Evolutionary conservation across 2,888 invertebrate species (phyloP).

Genomic region (Hoplodrina blanda): DNA sequence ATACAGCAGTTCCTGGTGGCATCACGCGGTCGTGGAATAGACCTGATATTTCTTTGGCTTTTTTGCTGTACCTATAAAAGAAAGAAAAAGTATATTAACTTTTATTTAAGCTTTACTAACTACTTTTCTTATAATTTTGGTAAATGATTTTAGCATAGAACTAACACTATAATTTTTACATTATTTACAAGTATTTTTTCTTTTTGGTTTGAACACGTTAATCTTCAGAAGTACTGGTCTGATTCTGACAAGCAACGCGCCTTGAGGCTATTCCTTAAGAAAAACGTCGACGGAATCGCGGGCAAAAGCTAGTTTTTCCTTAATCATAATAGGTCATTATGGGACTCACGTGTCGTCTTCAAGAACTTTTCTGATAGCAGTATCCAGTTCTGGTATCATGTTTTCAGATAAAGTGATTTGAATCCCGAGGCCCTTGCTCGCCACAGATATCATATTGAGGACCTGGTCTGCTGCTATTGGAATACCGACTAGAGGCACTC

Average conservation of each 20-base stretch:
- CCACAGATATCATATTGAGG: slow-evolving; percentile 76
- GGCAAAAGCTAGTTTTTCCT: too few relatives aligned
- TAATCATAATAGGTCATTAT: too few relatives aligned
- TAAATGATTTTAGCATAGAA: too few relatives aligned
- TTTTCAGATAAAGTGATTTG: slow-evolving; percentile 70
- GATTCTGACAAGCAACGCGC: too few relatives aligned
- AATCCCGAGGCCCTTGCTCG: slow-evolving; percentile 75
- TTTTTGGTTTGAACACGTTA: too few relatives aligned
- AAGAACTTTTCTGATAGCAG: slow-evolving; percentile 75
- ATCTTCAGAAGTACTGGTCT: too few relatives aligned
- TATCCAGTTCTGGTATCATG: slow-evolving; percentile 67
- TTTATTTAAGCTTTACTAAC: not conserved
- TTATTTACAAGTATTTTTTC: too few relatives aligned
- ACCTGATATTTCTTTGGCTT: slow-evolving; percentile 72
- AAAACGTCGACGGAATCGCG: too few relatives aligned
- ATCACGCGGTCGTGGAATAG: slow-evolving; percentile 86
- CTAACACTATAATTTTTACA: too few relatives aligned
- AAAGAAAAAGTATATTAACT: slow-evolving; percentile 38
- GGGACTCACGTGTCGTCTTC: slow-evolving; percentile 61
- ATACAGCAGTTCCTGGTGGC: slow-evolving; percentile 90
- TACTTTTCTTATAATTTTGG: too few relatives aligned
- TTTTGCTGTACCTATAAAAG: slow-evolving; percentile 71
- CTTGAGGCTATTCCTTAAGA: too few relatives aligned
- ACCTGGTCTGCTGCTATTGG: slow-evolving; percentile 79
- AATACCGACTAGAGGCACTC: slow-evolving; percentile 82